Conservation (phyloP, 2,113 vertebrate species). For the Anarrhichthys ocellatus region DNA sequence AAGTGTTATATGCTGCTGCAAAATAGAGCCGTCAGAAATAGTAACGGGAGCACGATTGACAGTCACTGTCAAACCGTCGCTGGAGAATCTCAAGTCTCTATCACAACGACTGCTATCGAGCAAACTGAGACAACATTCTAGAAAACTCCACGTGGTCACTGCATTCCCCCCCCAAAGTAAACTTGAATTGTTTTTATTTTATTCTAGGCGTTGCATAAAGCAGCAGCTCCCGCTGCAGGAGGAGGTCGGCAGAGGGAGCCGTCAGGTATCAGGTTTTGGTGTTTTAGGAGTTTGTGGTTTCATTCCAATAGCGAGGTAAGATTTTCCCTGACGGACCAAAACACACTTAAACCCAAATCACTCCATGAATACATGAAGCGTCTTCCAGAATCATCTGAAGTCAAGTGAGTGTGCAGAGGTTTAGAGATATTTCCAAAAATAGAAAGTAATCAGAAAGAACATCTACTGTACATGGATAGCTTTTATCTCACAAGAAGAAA, state of each 20-base stretch:
- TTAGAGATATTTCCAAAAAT: slow-evolving; percentile 17
- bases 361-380: background rate
- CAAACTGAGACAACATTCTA: background rate
- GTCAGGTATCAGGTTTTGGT: background rate
- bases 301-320: background rate
- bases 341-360: background rate
- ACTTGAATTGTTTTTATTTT: background rate
- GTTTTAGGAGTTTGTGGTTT: background rate
- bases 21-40: slow-evolving; percentile 67
- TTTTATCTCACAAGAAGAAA: background rate
- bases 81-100: slow-evolving; percentile 4
- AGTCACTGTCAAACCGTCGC: slow-evolving; percentile 1
- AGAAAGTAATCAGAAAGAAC: slow-evolving; percentile 2
- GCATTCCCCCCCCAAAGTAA: no score
- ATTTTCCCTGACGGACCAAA: background rate
- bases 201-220: background rate
- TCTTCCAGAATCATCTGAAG: background rate
- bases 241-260: background rate
- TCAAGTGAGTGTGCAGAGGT: background rate
- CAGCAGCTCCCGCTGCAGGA: background rate
- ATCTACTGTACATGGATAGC: background rate
- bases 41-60: slow-evolving; percentile 64
- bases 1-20: slow-evolving; percentile 26
- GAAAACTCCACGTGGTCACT: no score
- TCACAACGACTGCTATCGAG: background rate